phyloP scores from a whole-genome alignment of 2,797 vertebrate genomes.

The Pangasius djambal region DNA sequence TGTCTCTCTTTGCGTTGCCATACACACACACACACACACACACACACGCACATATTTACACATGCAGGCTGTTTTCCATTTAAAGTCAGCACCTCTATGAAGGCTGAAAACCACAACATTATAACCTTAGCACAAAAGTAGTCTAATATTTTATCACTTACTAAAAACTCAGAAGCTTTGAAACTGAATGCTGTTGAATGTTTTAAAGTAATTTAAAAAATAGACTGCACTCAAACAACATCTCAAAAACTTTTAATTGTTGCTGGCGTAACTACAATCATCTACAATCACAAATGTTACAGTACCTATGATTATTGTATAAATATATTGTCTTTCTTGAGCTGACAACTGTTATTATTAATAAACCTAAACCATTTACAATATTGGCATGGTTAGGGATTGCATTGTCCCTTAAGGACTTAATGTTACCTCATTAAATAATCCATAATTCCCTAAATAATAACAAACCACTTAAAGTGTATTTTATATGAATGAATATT shows the following conservation, averaged over 20 bases:
- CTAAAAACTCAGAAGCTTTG: neutral
- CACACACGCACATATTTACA: no score
- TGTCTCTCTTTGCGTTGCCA: neutral
- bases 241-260: neutral
- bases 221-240: neutral
- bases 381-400: neutral
- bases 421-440: neutral
- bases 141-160: neutral
- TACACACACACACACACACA: constrained; percentile 37
- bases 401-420: neutral
- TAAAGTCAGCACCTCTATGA: neutral
- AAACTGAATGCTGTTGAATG: no score
- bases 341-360: neutral
- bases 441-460: neutral
- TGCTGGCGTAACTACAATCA: neutral
- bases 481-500: neutral
- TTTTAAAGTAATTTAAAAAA: neutral
- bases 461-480: neutral
- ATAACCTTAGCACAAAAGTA: neutral
- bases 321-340: neutral
- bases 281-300: neutral
- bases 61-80: constrained; percentile 5
- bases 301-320: neutral
- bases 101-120: neutral
- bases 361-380: neutral